These are phyloP conservation scores for Lasaia peninsularis DNA, from an alignment of 1,140 invertebrate genomes.

Conservation along the genomic window DNA sequence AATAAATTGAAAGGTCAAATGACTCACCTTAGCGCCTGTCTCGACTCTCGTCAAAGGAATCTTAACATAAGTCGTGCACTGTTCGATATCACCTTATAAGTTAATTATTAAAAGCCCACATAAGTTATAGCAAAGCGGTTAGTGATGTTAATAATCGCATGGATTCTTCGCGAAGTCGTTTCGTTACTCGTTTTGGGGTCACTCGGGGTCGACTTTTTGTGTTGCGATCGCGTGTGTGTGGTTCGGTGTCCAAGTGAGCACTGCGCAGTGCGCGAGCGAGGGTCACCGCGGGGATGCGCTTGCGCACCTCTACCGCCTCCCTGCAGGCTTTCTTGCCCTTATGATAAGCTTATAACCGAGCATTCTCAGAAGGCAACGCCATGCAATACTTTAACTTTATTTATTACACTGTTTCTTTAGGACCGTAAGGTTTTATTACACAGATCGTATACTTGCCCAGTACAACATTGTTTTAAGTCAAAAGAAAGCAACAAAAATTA, in stretches of 20 bases:
- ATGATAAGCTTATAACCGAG: slow-evolving; percentile 35
- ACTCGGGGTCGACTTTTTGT: slow-evolving; percentile 49
- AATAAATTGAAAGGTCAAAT: slow-evolving; percentile 3
- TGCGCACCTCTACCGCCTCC: slow-evolving; percentile 34
- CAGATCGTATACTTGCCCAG: neutral
- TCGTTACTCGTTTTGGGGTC: slow-evolving; percentile 58
- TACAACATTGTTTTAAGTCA: neutral
- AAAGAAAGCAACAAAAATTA: too few relatives aligned
- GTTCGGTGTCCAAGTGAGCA: slow-evolving; percentile 54
- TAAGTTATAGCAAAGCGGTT: slow-evolving; percentile 50
- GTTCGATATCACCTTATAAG: slow-evolving; percentile 44
- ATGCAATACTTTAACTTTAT: slow-evolving; percentile 24
- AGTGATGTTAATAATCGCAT: slow-evolving; percentile 24
- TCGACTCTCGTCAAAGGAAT: slow-evolving; percentile 10
- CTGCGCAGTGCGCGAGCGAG: slow-evolving; percentile 31
- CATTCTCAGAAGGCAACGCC: slow-evolving; percentile 41
- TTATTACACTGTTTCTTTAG: slow-evolving; percentile 14
- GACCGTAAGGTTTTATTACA: slow-evolving; percentile 11
- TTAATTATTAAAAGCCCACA: slow-evolving; percentile 51
- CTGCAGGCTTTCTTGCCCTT: slow-evolving; percentile 43
- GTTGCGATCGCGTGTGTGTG: slow-evolving; percentile 39
- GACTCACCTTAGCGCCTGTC: slow-evolving; percentile 47
- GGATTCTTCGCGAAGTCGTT: slow-evolving; percentile 48
- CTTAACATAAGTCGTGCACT: slow-evolving; percentile 31
- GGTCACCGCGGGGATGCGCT: slow-evolving; percentile 30